A percentile compares a stretch with the other conserved stretches of the same genome.
Conservation (phyloP, 1,140 invertebrate genomes). For the Drosophila elegans region DNA sequence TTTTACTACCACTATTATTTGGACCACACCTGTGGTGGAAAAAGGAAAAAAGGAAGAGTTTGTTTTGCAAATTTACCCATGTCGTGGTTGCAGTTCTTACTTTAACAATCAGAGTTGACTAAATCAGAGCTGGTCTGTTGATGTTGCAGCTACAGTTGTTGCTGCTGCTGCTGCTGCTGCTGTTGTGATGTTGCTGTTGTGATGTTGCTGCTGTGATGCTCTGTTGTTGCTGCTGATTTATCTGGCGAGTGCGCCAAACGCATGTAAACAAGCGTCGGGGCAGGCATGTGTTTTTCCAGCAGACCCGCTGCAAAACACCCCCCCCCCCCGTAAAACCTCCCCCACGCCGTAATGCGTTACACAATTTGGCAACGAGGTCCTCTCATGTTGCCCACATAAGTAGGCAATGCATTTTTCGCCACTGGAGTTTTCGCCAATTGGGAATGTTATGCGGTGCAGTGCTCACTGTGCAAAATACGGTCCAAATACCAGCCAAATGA, state of each 20-base stretch:
- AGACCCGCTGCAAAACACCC: background rate
- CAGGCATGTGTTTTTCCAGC: slow-evolving; percentile 33
- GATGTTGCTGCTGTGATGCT: slow-evolving; percentile 20
- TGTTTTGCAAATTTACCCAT: slow-evolving; percentile 56
- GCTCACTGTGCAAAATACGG: background rate
- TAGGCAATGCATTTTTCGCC: slow-evolving; percentile 63
- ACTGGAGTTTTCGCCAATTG: background rate
- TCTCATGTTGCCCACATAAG: slow-evolving; percentile 49
- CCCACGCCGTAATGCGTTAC: slow-evolving; percentile 6
- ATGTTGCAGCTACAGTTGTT: slow-evolving; percentile 22
- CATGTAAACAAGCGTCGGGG: slow-evolving; percentile 71
- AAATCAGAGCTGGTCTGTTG: slow-evolving; percentile 24
- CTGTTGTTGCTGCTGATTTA: slow-evolving; percentile 66
- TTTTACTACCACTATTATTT: background rate
- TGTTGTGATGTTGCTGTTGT: slow-evolving; percentile 4
- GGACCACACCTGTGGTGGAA: background rate
- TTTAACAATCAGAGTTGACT: slow-evolving; percentile 31
- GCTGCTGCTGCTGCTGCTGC: slow-evolving; percentile 8
- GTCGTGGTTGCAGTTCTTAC: slow-evolving; percentile 18
- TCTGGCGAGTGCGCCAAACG: slow-evolving; percentile 76
- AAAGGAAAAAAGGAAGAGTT: slow-evolving; percentile 19
- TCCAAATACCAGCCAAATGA: too few species aligned
- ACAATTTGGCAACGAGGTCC: slow-evolving; percentile 15
- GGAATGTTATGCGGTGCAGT: background rate
- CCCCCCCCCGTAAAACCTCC: background rate